Base-by-base conservation (phyloP, 2,888 invertebrate genomes). In the Athripsodes cinereus region DNA sequence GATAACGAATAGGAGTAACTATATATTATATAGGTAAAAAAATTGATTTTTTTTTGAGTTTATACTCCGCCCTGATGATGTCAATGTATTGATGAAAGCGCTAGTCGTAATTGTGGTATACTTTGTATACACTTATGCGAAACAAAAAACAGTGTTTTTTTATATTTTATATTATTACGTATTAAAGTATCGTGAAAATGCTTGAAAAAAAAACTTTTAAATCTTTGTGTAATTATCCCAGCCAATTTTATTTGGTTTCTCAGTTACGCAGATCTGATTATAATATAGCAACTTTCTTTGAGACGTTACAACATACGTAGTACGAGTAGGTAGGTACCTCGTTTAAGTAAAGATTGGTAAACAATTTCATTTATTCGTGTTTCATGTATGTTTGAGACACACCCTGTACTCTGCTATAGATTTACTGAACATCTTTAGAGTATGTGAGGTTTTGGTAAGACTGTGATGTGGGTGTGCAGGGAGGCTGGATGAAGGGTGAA, bases 341-440 rank as follows among this genome's bases (percentile, higher is more conserved):
- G n/a, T 40, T 40, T n/a, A 40, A 8, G 8, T 8, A 31, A 40
- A 40, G 40, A 40, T 40, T 40, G 40, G 40, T 40, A 40, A 40
- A 40, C 40, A 40, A 40, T 40, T 40, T 16, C 40, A 13, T 16
- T 5, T 40, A 13, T 40, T 40, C 40, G 2, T 40, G 40, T 40
- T 40, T 40, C 40, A 13, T 40, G 40, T 40, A 40, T 40, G 40
- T 16, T 40, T 16, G 13, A 40, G 40, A 40, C 40, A 40, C 40
- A 13, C 40, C 16, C n/a, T 40, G 13, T 13, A 40, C 40, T 13
- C 16, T 5, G 16, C 40, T 58, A 60, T 62, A 56, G 62, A 62
- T 62, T 62, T 62, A 62, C 55, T 57, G 57, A 60, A 62, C 60
- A 58, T 54, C 59, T 54, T 57, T 56, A 53, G 54, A 56, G 59